These are phyloP conservation scores for Melinaea menophilus DNA, from an alignment of 2,888 invertebrate species.

Conservation along the genomic window DNA sequence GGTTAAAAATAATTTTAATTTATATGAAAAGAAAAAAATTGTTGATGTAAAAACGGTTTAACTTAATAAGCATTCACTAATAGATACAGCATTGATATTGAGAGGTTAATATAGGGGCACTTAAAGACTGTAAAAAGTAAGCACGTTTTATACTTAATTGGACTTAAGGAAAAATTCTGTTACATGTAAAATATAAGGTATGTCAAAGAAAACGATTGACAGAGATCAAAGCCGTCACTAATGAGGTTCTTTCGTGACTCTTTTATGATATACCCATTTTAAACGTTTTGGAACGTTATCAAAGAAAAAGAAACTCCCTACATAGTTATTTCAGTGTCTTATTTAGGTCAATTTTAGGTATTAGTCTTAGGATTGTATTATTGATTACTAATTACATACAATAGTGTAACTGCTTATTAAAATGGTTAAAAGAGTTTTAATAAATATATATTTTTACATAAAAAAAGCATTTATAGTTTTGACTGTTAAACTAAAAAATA, in stretches of 20 bases:
- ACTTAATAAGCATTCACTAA: no score
- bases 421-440: background rate
- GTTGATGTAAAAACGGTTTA: no score
- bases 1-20: background rate
- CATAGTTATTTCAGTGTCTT: slow-evolving; percentile 35
- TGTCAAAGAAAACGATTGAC: slow-evolving; percentile 18
- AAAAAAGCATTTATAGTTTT: background rate
- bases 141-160: background rate
- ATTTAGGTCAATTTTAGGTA: slow-evolving; percentile 32
- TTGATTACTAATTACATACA: background rate
- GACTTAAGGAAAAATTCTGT: background rate
- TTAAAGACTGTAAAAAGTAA: background rate
- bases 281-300: no score
- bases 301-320: slow-evolving; percentile 31
- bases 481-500: background rate
- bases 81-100: no score
- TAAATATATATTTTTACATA: background rate
- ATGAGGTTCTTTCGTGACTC: slow-evolving; percentile 35
- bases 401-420: background rate
- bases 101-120: no score
- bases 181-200: slow-evolving; percentile 5
- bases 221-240: slow-evolving; percentile 26
- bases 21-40: no score
- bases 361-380: no score
- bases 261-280: slow-evolving; percentile 25